Evolutionary conservation across 2,888 invertebrate species (phyloP).

Genomic region (Escarpia spicata): DNA sequence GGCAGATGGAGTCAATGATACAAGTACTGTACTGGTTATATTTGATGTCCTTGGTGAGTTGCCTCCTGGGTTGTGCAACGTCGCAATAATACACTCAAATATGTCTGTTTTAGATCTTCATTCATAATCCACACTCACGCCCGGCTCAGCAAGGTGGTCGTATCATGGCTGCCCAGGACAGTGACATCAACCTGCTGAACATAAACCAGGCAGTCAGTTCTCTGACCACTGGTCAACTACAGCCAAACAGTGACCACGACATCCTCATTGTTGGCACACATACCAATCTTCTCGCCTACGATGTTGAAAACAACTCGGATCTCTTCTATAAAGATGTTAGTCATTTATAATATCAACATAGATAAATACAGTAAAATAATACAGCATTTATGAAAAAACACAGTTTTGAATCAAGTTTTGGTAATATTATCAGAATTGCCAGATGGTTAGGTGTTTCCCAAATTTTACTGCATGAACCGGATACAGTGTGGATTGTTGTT

Average conservation of each 20-base stretch:
- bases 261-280: slow-evolving; percentile 83
- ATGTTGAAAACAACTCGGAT: slow-evolving; percentile 90
- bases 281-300: slow-evolving; percentile 82
- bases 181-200: slow-evolving; percentile 73
- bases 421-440: background rate
- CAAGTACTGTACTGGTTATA: no score
- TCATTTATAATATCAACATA: background rate
- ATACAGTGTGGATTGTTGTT: background rate
- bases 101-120: slow-evolving; percentile 74
- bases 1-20: no score
- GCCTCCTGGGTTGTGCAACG: no score
- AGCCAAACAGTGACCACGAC: slow-evolving; percentile 68
- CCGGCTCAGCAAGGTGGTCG: slow-evolving; percentile 71
- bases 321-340: slow-evolving; percentile 86
- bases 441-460: background rate
- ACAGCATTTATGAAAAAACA: background rate
- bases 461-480: background rate
- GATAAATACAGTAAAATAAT: background rate
- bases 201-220: slow-evolving; percentile 73
- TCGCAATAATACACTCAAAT: background rate
- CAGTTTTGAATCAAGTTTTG: no score
- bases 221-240: slow-evolving; percentile 38
- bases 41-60: no score
- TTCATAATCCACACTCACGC: slow-evolving; percentile 83
- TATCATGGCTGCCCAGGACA: slow-evolving; percentile 70